Evolutionary conservation across 2,888 invertebrate species (phyloP).

Genomic region (Lochmaea capreae): DNA sequence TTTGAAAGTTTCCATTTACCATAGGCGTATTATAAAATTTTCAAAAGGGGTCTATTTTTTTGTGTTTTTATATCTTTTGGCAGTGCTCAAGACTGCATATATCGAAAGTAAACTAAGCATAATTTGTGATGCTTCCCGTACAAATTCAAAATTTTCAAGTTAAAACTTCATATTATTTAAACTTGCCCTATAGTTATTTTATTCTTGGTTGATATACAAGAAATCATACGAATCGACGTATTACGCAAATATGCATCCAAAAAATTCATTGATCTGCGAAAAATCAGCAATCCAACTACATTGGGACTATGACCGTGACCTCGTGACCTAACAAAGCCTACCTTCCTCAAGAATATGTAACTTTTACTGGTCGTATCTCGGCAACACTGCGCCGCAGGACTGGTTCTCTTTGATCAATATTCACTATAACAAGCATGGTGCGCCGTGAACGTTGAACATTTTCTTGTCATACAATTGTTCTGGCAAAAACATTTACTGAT

Average conservation of each 20-base stretch:
- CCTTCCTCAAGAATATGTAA: slow-evolving; percentile 25
- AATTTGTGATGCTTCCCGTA: too few relatives aligned
- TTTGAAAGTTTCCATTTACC: too few relatives aligned
- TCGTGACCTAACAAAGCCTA: slow-evolving; percentile 23
- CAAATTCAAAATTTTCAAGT: too few relatives aligned
- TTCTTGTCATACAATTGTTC: slow-evolving; percentile 22
- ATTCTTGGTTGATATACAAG: not conserved
- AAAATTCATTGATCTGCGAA: slow-evolving; percentile 6
- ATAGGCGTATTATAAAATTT: too few relatives aligned
- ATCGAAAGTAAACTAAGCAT: too few relatives aligned
- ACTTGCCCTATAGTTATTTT: too few relatives aligned
- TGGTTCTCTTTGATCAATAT: slow-evolving; percentile 38
- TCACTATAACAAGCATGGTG: slow-evolving; percentile 46
- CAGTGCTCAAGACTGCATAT: too few relatives aligned
- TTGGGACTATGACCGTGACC: slow-evolving; percentile 24
- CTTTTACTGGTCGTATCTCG: slow-evolving; percentile 18
- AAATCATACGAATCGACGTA: not conserved
- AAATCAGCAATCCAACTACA: not conserved
- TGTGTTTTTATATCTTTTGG: too few relatives aligned
- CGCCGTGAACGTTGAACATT: slow-evolving; percentile 41
- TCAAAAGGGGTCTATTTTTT: too few relatives aligned
- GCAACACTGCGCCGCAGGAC: slow-evolving; percentile 30
- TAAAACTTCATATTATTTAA: too few relatives aligned
- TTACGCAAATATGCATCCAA: not conserved
- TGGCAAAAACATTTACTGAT: slow-evolving; percentile 38